Percentiles rank a stretch among this genome's conserved stretches.
phyloP scores from a whole-genome alignment of 2,888 invertebrate genomes.

The Pristionchus fissidentatus region DNA sequence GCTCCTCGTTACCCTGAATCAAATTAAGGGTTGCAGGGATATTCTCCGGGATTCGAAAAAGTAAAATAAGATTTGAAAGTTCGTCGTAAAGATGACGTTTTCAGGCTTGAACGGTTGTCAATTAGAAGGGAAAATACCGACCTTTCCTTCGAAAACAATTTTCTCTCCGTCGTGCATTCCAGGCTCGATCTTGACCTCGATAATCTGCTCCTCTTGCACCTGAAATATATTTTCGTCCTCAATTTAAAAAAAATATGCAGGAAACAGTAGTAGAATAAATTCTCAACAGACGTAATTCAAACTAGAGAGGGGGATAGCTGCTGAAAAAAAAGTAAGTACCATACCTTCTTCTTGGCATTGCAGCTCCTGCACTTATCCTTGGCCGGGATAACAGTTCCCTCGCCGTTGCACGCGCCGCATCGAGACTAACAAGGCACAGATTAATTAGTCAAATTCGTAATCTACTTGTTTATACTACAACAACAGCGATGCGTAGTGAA shows the following conservation, averaged over 20 bases:
- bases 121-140: too few relatives aligned
- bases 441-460: background rate
- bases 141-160: constrained; percentile 88
- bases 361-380: constrained; percentile 95
- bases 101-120: too few relatives aligned
- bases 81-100: too few relatives aligned
- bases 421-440: constrained; percentile 34
- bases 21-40: too few relatives aligned
- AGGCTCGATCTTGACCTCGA: constrained; percentile 93
- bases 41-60: too few relatives aligned
- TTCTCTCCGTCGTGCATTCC: constrained; percentile 96
- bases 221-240: constrained; percentile 52
- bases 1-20: constrained; percentile 92
- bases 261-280: too few relatives aligned
- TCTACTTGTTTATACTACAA: background rate
- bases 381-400: constrained; percentile 82
- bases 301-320: too few relatives aligned
- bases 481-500: background rate
- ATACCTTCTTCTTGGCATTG: constrained; percentile 88
- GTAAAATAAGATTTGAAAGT: too few relatives aligned
- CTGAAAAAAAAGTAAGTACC: too few relatives aligned
- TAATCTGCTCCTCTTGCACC: constrained; percentile 89
- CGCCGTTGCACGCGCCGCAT: constrained; percentile 86
- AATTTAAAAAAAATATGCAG: too few relatives aligned
- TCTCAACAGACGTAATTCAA: too few relatives aligned